Evolutionary conservation across 2,888 invertebrate species (phyloP).

Genomic region (Ochropleura leucogaster): DNA sequence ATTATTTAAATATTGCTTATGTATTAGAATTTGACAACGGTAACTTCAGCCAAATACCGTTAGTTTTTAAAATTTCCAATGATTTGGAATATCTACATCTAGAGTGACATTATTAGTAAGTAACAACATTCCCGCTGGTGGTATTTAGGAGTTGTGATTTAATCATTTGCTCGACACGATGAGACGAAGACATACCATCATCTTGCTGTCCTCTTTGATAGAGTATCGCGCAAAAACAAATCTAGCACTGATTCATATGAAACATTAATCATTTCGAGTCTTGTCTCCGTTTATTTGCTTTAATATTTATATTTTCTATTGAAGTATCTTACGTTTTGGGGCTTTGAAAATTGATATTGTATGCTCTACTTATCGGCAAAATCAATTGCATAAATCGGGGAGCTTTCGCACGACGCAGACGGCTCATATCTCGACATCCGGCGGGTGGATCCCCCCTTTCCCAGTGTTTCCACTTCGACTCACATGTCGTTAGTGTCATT

Average conservation of each 20-base stretch:
- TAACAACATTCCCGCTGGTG: conserved; percentile 53
- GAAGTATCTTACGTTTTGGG: conserved; percentile 23
- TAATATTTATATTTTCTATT: conserved; percentile 27
- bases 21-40: conserved; percentile 75
- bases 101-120: conserved; percentile 57
- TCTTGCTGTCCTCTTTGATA: conserved; percentile 22
- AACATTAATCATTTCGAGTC: conserved; percentile 43
- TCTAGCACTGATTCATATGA: conserved; percentile 37
- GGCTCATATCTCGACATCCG: conserved; percentile 81
- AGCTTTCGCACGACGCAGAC: conserved; percentile 76
- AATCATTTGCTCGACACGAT: conserved; percentile 42
- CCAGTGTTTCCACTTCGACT: conserved; percentile 74
- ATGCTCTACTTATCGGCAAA: conserved; percentile 38
- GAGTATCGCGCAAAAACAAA: conserved; percentile 29
- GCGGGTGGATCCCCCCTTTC: conserved; percentile 76
- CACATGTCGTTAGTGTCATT: conserved; percentile 71
- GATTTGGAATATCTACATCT: conserved; percentile 61
- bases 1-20: conserved; percentile 72
- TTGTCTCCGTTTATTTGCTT: conserved; percentile 35
- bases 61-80: conserved; percentile 74
- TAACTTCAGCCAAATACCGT: conserved; percentile 71
- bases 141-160: conserved; percentile 33
- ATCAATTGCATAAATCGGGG: conserved; percentile 72
- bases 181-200: conserved; percentile 19
- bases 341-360: conserved; percentile 36